phyloP scores from a whole-genome alignment of 2,113 vertebrate species.

The Glaucidium brasilianum region DNA sequence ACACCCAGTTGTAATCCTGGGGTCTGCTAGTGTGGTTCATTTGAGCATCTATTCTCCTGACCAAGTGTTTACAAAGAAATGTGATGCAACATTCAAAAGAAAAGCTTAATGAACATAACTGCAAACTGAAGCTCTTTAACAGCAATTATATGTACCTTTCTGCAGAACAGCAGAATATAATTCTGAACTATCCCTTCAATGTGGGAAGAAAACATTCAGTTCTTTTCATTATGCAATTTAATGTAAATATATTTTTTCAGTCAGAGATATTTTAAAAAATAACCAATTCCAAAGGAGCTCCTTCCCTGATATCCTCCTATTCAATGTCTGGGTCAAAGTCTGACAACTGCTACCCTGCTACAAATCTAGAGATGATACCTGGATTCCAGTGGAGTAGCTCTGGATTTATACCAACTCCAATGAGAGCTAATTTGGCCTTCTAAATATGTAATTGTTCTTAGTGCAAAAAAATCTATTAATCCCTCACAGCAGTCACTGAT shows the following conservation, averaged over 20 bases:
- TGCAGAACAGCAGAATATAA: not conserved
- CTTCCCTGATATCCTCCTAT: not conserved
- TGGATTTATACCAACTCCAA: conserved; percentile 3
- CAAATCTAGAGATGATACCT: not conserved
- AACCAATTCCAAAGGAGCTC: not conserved
- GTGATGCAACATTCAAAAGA: not conserved
- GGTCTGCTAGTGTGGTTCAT: not conserved
- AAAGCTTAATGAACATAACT: not conserved
- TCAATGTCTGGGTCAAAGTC: not conserved
- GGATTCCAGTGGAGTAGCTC: not conserved
- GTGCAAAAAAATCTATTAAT: not conserved
- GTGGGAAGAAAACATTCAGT: not conserved
- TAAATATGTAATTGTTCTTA: conserved; percentile 31
- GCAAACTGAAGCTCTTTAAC: not conserved
- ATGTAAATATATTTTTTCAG: not conserved
- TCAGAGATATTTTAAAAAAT: not conserved
- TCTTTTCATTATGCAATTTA: not conserved
- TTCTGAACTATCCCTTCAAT: not conserved
- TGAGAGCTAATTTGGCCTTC: not conserved
- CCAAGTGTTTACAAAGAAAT: not conserved
- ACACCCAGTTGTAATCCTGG: not conserved
- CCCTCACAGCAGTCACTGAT: conserved; percentile 20
- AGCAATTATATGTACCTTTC: not conserved
- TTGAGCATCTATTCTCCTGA: not conserved
- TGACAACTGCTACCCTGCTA: not conserved